phyloP scores from a whole-genome alignment of 2,797 vertebrate species.

The Myotis daubentonii region DNA sequence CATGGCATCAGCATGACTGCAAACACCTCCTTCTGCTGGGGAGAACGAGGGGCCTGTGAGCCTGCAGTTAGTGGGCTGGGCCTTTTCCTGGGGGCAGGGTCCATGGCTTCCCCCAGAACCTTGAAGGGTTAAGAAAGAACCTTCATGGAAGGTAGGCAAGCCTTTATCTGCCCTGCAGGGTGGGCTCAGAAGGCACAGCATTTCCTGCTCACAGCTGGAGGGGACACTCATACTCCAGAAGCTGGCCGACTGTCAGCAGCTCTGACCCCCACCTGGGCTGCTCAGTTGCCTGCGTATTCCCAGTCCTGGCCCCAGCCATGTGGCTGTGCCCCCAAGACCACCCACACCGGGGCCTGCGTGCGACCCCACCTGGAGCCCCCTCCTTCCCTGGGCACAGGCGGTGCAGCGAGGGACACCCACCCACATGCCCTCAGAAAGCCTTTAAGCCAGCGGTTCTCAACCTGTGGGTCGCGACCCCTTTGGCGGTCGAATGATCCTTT shows the following conservation, averaged over 20 bases:
- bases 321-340: background rate
- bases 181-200: background rate
- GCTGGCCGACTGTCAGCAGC: rapidly evolving
- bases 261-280: rapidly evolving
- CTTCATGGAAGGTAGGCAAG: background rate
- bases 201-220: background rate
- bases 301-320: background rate
- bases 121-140: background rate
- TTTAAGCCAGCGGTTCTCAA: no score
- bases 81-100: background rate
- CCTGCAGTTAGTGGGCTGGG: rapidly evolving
- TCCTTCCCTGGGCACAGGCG: background rate
- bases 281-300: background rate
- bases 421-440: background rate
- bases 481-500: no score
- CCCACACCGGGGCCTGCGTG: rapidly evolving
- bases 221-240: background rate
- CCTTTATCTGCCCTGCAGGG: background rate
- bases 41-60: background rate
- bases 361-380: background rate
- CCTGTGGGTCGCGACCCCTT: no score
- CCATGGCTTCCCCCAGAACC: background rate
- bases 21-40: background rate
- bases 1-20: rapidly evolving
- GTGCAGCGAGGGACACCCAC: background rate